Evolutionary conservation across 1,140 invertebrate species (phyloP), one percentile per base, ranked within the genome.

Genomic region (Diuraphis noxia): DNA sequence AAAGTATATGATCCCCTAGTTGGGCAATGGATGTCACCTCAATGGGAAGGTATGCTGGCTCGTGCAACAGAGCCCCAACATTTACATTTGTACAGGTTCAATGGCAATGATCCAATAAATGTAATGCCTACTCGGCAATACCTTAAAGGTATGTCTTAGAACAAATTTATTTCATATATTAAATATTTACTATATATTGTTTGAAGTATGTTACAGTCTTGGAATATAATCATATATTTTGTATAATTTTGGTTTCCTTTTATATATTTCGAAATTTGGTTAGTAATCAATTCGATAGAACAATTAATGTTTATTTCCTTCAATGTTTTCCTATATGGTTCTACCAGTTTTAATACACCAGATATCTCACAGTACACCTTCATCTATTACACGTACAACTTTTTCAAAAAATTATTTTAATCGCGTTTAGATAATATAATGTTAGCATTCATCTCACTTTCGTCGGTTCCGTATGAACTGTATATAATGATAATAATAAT

Each of bases 1-100:
- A 96, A 98, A 94, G 97, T 99, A 19, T 99, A 99, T 93, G 98
- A 99, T 94, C 97, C 98, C 10, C 94, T 98, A 77, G 98, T 98
- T 93, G 98, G 98, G 2, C 97, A 98, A 93, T 99, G 97, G 97
- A 97, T 99, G 96, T 97, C 97, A 49, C 98, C 98, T 0, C 95
- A 98, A 81, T 99, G 98, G 97, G 96, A 97, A 93, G 96, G 96
- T 91, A 96, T 98, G 4, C 94, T 97, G 10, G 96, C 97, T 92
- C 95, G 96, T 92, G 95, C 98, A 41, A 95, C 96, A 46, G 96
- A 95, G 34, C 97, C 97, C 0, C 97, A 96, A 1, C 96, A 97
- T 88, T 94, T 98, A 63, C 97, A 98, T 94, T 94, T 98, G 19
- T 98, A 98, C 93, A 95, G 98, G 93, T 97, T 98, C 93, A 97